These are phyloP conservation scores for Ganaspis brasiliensis DNA, from an alignment of 2,888 invertebrate genomes.

Conservation along the genomic window DNA sequence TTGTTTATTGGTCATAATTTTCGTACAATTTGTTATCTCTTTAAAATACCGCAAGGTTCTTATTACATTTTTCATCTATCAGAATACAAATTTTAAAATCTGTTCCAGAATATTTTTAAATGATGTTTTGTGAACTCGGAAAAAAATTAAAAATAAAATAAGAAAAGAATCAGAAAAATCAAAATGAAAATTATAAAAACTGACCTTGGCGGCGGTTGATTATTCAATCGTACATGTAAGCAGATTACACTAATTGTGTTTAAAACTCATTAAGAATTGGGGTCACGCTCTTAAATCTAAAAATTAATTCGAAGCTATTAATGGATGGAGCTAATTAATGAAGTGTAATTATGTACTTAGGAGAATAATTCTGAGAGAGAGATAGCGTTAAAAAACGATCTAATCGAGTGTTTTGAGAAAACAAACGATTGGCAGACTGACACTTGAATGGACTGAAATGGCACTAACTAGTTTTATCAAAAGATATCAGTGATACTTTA, in stretches of 20 bases:
- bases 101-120: no score
- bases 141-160: no score
- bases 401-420: constrained; percentile 11
- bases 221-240: not conserved
- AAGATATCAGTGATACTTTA: constrained; percentile 21
- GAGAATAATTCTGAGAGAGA: not conserved
- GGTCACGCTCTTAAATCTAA: not conserved
- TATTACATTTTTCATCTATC: no score
- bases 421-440: not conserved
- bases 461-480: constrained; percentile 12
- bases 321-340: not conserved
- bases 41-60: no score
- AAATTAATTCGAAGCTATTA: not conserved
- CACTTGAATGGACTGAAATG: constrained; percentile 38
- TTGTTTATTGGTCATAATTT: not conserved
- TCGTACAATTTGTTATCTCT: not conserved
- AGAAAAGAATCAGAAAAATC: no score
- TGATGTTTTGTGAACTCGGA: no score
- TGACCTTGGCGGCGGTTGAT: not conserved
- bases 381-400: constrained; percentile 4
- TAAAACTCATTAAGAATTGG: not conserved
- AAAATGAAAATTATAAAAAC: no score
- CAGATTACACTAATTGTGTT: not conserved
- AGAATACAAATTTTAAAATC: no score
- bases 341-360: not conserved